Percentiles rank a stretch among this genome's conserved stretches.
Evolutionary conservation across 2,888 invertebrate species (phyloP).

Genomic region (Parnassius orleans): DNA sequence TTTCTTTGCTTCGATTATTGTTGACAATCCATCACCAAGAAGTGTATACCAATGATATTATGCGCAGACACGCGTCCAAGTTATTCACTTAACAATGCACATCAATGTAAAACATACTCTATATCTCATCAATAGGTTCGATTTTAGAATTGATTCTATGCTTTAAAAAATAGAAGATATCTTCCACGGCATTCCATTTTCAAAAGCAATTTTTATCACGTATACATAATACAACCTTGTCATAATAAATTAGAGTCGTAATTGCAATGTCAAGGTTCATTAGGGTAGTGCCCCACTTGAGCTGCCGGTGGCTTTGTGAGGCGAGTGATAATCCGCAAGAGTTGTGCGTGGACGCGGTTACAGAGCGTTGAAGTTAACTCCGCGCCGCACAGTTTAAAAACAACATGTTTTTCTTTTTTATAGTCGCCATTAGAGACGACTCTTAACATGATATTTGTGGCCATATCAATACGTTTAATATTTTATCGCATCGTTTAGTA

Average conservation of each 20-base stretch:
- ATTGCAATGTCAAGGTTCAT: constrained; percentile 48
- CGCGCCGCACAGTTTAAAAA: constrained; percentile 54
- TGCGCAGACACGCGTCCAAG: constrained; percentile 67
- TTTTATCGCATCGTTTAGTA: too few species aligned
- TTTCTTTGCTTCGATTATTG: constrained; percentile 40
- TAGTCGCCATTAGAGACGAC: too few species aligned
- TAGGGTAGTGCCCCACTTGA: constrained; percentile 56
- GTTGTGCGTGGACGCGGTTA: constrained; percentile 60
- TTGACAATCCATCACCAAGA: constrained; percentile 73
- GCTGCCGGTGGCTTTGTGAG: constrained; percentile 54
- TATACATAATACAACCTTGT: constrained; percentile 39
- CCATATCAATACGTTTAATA: too few species aligned
- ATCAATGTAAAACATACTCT: constrained; percentile 41
- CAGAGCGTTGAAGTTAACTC: constrained; percentile 52
- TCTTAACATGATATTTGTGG: neutral
- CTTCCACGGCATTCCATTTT: constrained; percentile 35
- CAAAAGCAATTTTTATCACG: constrained; percentile 31
- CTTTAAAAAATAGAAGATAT: constrained; percentile 32
- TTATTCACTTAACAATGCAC: constrained; percentile 33
- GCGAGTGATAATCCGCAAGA: constrained; percentile 58
- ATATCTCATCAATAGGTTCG: constrained; percentile 31
- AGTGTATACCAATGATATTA: constrained; percentile 73
- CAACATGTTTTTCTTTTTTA: constrained; percentile 26
- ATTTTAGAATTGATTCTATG: constrained; percentile 31
- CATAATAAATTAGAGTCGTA: constrained; percentile 43